Conservation (phyloP, 2,797 vertebrate species). For the Oryzias dopingdopingensis region DNA sequence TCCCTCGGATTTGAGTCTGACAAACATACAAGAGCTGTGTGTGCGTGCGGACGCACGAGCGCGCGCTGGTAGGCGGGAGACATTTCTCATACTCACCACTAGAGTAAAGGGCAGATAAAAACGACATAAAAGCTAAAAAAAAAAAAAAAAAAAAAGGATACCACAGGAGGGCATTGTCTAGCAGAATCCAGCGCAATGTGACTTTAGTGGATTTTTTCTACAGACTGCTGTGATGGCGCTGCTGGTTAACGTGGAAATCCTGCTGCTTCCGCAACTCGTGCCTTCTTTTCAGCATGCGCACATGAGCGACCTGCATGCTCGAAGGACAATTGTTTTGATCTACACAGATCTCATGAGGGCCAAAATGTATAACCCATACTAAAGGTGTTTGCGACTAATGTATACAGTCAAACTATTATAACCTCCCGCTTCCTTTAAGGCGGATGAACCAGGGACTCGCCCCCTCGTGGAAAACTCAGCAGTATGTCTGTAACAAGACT, state of each 20-base stretch:
- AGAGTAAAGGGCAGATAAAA: conserved; percentile 68
- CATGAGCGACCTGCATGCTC: not conserved
- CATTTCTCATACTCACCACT: conserved; percentile 72
- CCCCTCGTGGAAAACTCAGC: conserved; percentile 11
- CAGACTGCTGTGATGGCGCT: not conserved
- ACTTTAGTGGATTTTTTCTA: conserved; percentile 6
- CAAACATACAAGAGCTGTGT: conserved; percentile 76
- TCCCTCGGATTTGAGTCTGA: conserved; percentile 84
- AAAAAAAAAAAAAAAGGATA: conserved; percentile 35
- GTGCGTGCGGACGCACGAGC: conserved; percentile 39
- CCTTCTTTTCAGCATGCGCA: not conserved
- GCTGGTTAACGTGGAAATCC: conserved; percentile 2
- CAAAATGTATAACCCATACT: too few species aligned
- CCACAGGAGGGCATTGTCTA: conserved; percentile 73
- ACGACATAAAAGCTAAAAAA: conserved; percentile 39
- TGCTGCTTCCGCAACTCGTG: not conserved
- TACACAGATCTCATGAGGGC: not conserved
- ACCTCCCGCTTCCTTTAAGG: too few species aligned
- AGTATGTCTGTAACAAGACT: conserved; percentile 21
- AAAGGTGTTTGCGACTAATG: too few species aligned
- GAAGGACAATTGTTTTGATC: not conserved
- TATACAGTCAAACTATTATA: too few species aligned
- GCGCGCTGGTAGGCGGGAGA: conserved; percentile 77
- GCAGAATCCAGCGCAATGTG: conserved; percentile 22
- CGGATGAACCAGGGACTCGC: not conserved